phyloP scores from a whole-genome alignment of 2,888 invertebrate species.

The Drosophila birchii region DNA sequence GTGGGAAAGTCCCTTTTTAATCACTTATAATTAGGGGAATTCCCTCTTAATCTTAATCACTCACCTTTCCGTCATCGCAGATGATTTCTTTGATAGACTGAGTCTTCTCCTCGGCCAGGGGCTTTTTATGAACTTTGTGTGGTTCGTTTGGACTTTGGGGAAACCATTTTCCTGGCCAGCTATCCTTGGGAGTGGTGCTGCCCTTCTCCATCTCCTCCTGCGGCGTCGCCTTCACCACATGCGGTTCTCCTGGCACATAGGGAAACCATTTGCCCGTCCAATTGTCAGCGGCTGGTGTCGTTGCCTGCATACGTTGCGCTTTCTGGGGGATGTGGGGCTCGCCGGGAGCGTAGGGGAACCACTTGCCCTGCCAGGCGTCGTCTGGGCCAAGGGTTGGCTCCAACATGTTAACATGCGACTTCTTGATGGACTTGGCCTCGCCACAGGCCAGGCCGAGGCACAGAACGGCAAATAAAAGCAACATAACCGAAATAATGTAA shows the following conservation, averaged over 20 bases:
- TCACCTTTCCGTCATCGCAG: slow-evolving; percentile 90
- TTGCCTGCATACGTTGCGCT: slow-evolving; percentile 2
- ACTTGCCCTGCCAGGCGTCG: slow-evolving; percentile 13
- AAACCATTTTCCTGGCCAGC: slow-evolving; percentile 46
- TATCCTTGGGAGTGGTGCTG: slow-evolving; percentile 8
- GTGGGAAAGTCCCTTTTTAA: too few relatives aligned
- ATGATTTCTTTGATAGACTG: slow-evolving; percentile 28
- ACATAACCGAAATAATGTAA: slow-evolving; percentile 50
- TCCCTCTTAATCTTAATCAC: background rate
- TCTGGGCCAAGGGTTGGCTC: slow-evolving; percentile 20
- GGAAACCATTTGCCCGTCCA: slow-evolving; percentile 78
- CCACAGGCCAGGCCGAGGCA: slow-evolving; percentile 32
- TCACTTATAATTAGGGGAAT: too few relatives aligned
- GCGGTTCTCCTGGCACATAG: slow-evolving; percentile 58
- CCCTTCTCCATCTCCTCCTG: background rate
- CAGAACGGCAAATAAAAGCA: slow-evolving; percentile 20
- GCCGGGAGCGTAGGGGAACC: slow-evolving; percentile 2
- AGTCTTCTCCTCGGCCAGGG: background rate
- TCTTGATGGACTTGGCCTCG: slow-evolving; percentile 66
- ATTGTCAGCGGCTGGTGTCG: slow-evolving; percentile 1
- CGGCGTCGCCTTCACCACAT: slow-evolving; percentile 16
- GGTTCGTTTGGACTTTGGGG: slow-evolving; percentile 38
- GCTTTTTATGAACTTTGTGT: slow-evolving; percentile 12
- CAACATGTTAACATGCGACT: slow-evolving; percentile 77
- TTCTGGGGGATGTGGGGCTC: slow-evolving; percentile 1